Base-by-base conservation (phyloP, 1,140 invertebrate genomes). In the Callitettix versicolor region DNA sequence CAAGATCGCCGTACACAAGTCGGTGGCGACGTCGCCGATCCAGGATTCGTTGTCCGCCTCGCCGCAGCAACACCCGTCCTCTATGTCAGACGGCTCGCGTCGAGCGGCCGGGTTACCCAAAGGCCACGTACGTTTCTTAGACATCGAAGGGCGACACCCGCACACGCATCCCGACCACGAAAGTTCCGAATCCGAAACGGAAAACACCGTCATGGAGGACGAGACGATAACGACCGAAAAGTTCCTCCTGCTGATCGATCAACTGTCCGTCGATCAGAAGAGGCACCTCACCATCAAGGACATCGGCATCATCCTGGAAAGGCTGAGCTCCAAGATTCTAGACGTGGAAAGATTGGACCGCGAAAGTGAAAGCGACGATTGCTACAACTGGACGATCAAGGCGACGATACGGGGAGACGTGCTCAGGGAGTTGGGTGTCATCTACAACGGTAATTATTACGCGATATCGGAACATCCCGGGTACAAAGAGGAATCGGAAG, bases 371-470 rank as follows among this genome's bases (percentile, higher is more conserved):
- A 88, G 85, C 67, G 86, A 89, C 67, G 88, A 93, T 69, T 91
- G 88, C 68, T 91, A 91, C 76, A 91, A 91, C 71, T 94, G 91
- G 90, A 91, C 89, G 65, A 91, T 91, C 72, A 90, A 89, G 71
- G 90, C 91, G 44, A 89, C 91, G 59, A 93, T 95, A 61, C 76
- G 88, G 42, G 91, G 91, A 42, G 89, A 93, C 68, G 86, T 89
- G 59, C 71, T 94, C 56, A 76, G 88, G 44, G 90, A 95, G 71
- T 76, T 94, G 43, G 91, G 91, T 40, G 87, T 95, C 52, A 89
- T 95, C 65, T 95, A 95, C 71, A 93, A 94, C 75, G 90, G 90
- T 36, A 93, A 91, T 71, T 95, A 92, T 73, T 94, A 95, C 71
- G 88, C 88, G 53, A 93, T 95, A 64, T 91, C 88, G 61, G 91